phyloP scores from a whole-genome alignment of 2,888 invertebrate species.

The Sylvicola fuscatus region DNA sequence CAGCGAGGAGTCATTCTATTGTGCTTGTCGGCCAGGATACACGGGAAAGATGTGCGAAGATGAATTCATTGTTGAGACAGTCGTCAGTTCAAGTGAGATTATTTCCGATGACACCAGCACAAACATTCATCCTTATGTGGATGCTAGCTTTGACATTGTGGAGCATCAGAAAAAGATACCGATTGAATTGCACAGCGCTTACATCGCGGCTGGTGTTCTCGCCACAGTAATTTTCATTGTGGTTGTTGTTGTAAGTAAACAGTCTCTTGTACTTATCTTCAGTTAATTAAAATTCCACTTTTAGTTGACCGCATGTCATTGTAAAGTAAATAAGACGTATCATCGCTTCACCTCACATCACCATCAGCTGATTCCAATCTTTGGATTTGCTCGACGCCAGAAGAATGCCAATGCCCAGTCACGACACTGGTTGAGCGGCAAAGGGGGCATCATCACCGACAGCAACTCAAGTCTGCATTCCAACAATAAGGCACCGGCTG shows the following conservation, averaged over 20 bases:
- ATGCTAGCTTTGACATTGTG: constrained; percentile 25
- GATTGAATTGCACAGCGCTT: constrained; percentile 49
- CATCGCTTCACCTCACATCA: constrained; percentile 37
- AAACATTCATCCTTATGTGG: constrained; percentile 18
- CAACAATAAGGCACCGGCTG: too few species aligned
- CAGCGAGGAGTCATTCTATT: constrained; percentile 52
- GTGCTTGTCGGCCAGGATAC: constrained; percentile 57
- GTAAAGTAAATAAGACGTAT: constrained; percentile 58
- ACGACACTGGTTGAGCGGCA: constrained; percentile 39
- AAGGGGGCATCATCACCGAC: constrained; percentile 16
- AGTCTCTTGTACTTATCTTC: too few species aligned
- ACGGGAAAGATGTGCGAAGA: constrained; percentile 26
- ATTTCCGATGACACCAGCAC: constrained; percentile 25
- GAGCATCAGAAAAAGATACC: constrained; percentile 26
- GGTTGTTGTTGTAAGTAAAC: constrained; percentile 40
- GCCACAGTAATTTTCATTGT: constrained; percentile 55
- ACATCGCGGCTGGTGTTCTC: constrained; percentile 57
- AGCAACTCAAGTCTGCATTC: too few species aligned
- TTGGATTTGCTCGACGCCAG: constrained; percentile 17
- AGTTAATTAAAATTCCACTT: constrained; percentile 11
- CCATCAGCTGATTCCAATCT: constrained; percentile 28
- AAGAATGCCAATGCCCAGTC: constrained; percentile 20
- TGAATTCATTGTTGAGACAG: constrained; percentile 48
- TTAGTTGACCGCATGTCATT: constrained; percentile 57
- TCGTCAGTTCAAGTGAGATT: constrained; percentile 30